A percentile compares a stretch with the other conserved stretches of the same genome.
These are phyloP conservation scores for Drosophila seguyi DNA, from an alignment of 1,140 invertebrate species.

Conservation along the genomic window DNA sequence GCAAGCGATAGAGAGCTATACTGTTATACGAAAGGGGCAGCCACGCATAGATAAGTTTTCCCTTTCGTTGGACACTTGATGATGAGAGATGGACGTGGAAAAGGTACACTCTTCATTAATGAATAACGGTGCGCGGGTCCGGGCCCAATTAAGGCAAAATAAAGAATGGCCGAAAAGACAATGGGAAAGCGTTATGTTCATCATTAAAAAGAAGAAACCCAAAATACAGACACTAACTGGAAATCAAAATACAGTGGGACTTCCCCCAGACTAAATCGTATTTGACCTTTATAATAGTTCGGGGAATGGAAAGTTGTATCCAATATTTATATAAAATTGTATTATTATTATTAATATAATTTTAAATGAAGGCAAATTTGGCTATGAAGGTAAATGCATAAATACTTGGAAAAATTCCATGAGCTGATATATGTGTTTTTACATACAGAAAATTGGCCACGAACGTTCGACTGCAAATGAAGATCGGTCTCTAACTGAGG, in stretches of 20 bases:
- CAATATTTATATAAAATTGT: neutral
- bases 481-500: constrained; percentile 19
- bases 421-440: neutral
- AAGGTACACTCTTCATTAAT: constrained; percentile 59
- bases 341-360: neutral
- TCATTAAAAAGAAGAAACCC: constrained; percentile 65
- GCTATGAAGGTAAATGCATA: no score
- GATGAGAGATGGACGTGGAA: constrained; percentile 21
- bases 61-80: constrained; percentile 41
- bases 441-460: neutral
- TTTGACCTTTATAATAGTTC: neutral
- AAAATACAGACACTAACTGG: constrained; percentile 23
- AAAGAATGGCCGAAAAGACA: constrained; percentile 47
- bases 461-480: constrained; percentile 7
- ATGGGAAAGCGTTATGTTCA: constrained; percentile 41
- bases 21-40: constrained; percentile 20
- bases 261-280: neutral
- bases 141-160: constrained; percentile 68
- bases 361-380: neutral
- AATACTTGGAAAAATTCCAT: neutral
- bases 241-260: constrained; percentile 14
- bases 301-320: constrained; percentile 4
- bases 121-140: constrained; percentile 60
- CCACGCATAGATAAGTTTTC: constrained; percentile 47
- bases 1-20: constrained; percentile 15